Base-by-base conservation (phyloP, 1,140 invertebrate species). In the Danaus melanippus region DNA sequence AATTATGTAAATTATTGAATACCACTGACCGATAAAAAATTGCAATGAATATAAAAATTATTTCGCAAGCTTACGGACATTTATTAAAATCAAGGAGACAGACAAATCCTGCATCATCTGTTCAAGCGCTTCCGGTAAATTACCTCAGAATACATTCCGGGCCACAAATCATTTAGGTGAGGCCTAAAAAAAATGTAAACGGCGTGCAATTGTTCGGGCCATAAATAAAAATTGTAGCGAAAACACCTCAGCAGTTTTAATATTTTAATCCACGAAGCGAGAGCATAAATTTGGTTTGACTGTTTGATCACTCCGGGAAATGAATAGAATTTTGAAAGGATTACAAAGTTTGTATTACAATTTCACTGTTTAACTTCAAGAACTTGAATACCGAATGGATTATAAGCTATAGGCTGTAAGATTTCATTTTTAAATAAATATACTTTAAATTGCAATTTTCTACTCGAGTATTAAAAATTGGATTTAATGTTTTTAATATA, bases 161-260 rank as follows among this genome's bases (percentile, higher is more conserved):
- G 50, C 67, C 43, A 74, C 69, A 74, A 74, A 74, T 74, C 71
- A 74, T 70, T 59, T 54, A 53, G 51, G 52, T 50, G 42, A 9
- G 49, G 60, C 53, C 60, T 67, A 61, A 64, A 74, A 71, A 70
- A 69, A 71, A 68, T 58, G 59, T 68, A 67, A 77, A 69, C 64
- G 60, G 60, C 54, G 67, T 66, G 60, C 67, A 77, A 72, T 77
- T 77, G 67, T 73, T 71, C 64, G 50, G 46, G 63, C 73, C 60
- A 66, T 76, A 80, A 80, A 80, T 78, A 74, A 76, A 74, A 77
- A 74, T 69, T 68, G 71, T 68, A 66, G 62, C 67, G 67, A 72
- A 69, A 77, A 79, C 74, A 78, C 69, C 74, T 81, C 78, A 78
- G 77, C 75, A 74, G 65, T 77, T 76, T 80, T 79, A 77, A 79